Percentiles rank a stretch among this genome's conserved stretches.
These are phyloP conservation scores for Symphodus melops DNA, from an alignment of 2,113 vertebrate genomes.

Conservation along the genomic window DNA sequence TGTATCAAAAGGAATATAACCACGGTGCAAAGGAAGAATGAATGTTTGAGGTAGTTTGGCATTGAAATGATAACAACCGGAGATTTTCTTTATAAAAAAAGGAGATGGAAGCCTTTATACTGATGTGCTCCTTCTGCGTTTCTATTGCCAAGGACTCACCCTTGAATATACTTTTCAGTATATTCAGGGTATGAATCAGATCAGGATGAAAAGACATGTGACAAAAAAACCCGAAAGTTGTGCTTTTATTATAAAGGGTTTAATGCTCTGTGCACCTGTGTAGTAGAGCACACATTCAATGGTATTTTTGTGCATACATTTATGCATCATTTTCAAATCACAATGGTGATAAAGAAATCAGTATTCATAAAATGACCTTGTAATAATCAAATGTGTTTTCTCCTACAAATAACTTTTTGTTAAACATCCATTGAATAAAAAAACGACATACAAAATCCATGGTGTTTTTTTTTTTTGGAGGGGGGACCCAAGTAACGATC, in stretches of 20 bases:
- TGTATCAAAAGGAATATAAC: conserved; percentile 65
- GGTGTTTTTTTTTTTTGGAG: not conserved
- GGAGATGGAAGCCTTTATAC: conserved; percentile 51
- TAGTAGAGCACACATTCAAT: conserved; percentile 20
- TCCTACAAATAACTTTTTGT: not conserved
- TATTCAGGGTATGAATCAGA: conserved; percentile 35
- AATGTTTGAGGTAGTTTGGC: conserved; percentile 66
- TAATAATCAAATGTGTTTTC: no score
- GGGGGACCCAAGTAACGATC: not conserved
- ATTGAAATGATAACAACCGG: conserved; percentile 72
- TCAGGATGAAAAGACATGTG: conserved; percentile 40
- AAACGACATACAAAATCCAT: no score
- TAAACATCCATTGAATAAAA: not conserved
- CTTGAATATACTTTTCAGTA: conserved; percentile 69
- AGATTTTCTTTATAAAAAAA: conserved; percentile 34
- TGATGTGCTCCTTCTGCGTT: conserved; percentile 56
- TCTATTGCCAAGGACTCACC: conserved; percentile 47
- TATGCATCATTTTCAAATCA: no score
- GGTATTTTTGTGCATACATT: not conserved
- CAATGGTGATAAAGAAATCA: not conserved
- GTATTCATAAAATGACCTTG: no score
- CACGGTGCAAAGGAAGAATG: conserved; percentile 47
- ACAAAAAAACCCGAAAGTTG: conserved; percentile 24
- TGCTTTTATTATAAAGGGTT: conserved; percentile 14
- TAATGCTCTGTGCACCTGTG: conserved; percentile 16